phyloP scores from a whole-genome alignment of 2,797 vertebrate species.

The Xenopus petersii region DNA sequence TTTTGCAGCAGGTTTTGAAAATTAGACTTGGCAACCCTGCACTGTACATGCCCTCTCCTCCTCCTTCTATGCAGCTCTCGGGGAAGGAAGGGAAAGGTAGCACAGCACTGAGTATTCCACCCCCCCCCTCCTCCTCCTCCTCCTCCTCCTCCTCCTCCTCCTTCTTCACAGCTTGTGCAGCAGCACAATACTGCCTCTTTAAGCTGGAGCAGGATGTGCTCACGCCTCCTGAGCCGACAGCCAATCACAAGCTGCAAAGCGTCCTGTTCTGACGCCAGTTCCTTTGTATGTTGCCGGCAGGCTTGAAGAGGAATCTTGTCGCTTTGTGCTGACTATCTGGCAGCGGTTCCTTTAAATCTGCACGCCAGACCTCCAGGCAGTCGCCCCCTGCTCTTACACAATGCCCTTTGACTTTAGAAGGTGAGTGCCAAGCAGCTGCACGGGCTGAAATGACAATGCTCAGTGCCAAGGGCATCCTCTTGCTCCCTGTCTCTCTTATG shows the following conservation, averaged over 20 bases:
- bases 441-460: no score
- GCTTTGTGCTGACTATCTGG: constrained; percentile 42
- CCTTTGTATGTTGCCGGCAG: constrained; percentile 75
- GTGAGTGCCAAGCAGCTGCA: constrained; percentile 71
- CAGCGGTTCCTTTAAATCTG: constrained; percentile 50
- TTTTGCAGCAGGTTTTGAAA: no score
- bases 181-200: constrained; percentile 46
- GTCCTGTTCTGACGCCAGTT: constrained; percentile 52
- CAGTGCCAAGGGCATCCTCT: no score
- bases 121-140: no score
- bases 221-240: constrained; percentile 58
- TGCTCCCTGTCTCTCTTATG: no score
- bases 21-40: no score
- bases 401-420: constrained; percentile 97
- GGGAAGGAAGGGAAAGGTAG: no score
- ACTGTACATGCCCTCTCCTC: no score
- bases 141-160: no score
- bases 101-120: no score
- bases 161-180: no score
- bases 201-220: constrained; percentile 68
- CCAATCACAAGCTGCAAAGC: constrained; percentile 82
- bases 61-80: no score
- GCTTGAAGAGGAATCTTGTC: constrained; percentile 55
- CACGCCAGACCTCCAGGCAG: constrained; percentile 37
- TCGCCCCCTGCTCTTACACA: constrained; percentile 57